phyloP scores from a whole-genome alignment of 2,113 vertebrate genomes.

The Nesoenas mayeri region DNA sequence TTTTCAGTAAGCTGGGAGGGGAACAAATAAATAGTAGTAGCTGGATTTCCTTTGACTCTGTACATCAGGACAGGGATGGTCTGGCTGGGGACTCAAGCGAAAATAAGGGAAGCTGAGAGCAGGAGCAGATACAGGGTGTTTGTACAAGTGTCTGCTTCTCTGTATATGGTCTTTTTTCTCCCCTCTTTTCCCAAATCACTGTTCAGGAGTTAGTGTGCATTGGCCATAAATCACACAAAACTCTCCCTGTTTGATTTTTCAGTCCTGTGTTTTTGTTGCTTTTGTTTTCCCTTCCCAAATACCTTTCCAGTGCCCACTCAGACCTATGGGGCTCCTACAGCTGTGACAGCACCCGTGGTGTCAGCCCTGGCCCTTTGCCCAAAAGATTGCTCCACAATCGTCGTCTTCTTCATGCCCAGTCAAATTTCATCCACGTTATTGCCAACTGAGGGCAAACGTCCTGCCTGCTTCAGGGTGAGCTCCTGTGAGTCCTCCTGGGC shows the following conservation, averaged over 20 bases:
- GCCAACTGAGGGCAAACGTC: rapidly evolving
- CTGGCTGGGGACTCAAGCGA: rapidly evolving
- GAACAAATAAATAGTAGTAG: neutral
- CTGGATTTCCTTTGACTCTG: neutral
- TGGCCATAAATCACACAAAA: neutral
- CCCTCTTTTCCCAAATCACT: neutral
- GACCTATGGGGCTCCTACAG: rapidly evolving
- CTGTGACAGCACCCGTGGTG: rapidly evolving
- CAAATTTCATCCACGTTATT: neutral
- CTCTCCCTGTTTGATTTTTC: neutral
- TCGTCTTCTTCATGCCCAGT: rapidly evolving
- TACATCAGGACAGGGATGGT: neutral
- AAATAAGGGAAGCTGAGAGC: neutral
- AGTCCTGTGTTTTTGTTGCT: neutral
- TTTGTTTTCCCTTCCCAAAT: neutral
- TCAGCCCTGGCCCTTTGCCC: rapidly evolving
- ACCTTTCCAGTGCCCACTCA: no score
- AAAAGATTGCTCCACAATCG: neutral
- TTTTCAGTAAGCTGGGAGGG: conserved; percentile 67
- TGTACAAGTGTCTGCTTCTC: neutral
- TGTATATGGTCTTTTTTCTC: rapidly evolving
- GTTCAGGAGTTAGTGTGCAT: rapidly evolving
- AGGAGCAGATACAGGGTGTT: rapidly evolving
- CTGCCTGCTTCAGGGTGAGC: neutral
- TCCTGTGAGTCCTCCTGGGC: neutral